Evolutionary conservation across 2,888 invertebrate species (phyloP).

Genomic region (Imbricaverruca yamaguchii): DNA sequence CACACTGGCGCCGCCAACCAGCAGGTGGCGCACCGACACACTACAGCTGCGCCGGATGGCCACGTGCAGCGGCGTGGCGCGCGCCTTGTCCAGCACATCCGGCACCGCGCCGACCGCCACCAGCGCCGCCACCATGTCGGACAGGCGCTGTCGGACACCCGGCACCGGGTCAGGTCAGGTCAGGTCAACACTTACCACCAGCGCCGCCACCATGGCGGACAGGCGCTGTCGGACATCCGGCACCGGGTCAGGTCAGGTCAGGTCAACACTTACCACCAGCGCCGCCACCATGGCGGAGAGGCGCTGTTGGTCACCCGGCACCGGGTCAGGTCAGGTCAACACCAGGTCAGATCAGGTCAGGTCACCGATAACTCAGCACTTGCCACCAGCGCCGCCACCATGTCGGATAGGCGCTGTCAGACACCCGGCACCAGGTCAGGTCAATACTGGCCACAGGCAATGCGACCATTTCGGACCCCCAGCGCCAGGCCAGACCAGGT

Average conservation of each 20-base stretch:
- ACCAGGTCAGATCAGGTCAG: no score
- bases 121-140: slow-evolving; percentile 25
- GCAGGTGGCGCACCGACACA: slow-evolving; percentile 76
- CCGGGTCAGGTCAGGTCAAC: no score
- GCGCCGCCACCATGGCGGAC: background rate
- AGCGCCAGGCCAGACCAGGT: background rate
- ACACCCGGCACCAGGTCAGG: background rate
- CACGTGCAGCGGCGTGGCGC: slow-evolving; percentile 38
- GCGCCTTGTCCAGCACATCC: slow-evolving; percentile 26
- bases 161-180: background rate
- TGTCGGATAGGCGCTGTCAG: background rate
- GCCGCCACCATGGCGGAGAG: no score
- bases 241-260: background rate
- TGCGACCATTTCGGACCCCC: background rate
- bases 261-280: no score
- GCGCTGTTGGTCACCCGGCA: no score
- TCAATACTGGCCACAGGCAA: background rate
- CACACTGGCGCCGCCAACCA: slow-evolving; percentile 45
- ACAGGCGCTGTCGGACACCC: background rate
- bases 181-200: background rate
- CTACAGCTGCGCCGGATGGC: slow-evolving; percentile 82
- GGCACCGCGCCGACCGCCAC: slow-evolving; percentile 25
- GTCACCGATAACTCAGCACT: no score
- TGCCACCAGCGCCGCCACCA: slow-evolving; percentile 26
- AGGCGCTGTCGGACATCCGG: background rate